phyloP scores from a whole-genome alignment of 1,140 invertebrate genomes.

The Zophobas atratus region DNA sequence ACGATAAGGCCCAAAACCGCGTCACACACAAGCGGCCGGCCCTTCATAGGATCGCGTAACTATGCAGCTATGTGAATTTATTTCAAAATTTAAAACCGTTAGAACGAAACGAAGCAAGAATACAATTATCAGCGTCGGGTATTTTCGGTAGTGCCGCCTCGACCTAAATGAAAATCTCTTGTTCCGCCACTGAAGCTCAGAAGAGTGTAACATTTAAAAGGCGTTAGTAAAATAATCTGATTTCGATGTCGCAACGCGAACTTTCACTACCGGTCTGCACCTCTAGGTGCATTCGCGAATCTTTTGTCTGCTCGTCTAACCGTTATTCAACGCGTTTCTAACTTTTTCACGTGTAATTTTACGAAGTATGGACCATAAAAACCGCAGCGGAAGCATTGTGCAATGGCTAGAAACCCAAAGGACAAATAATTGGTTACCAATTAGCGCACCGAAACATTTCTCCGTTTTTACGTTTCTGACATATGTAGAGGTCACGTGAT shows the following conservation, averaged over 20 bases:
- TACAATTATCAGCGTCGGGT: constrained; percentile 1
- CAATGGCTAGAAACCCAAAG: not conserved
- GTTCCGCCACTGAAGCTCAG: not conserved
- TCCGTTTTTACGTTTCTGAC: not conserved
- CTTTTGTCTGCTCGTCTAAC: not conserved
- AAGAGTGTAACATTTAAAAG: constrained; percentile 22
- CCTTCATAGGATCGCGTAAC: no score
- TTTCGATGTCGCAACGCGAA: constrained; percentile 28
- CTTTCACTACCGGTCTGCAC: constrained; percentile 24
- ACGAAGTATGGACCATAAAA: not conserved
- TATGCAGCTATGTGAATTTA: constrained; percentile 17
- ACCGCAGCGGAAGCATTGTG: constrained; percentile 9
- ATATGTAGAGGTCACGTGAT: constrained; percentile 24
- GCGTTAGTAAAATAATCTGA: constrained; percentile 41
- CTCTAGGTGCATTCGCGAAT: constrained; percentile 29
- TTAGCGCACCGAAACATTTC: no score
- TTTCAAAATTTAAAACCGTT: constrained; percentile 24
- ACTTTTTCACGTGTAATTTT: not conserved
- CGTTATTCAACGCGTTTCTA: not conserved
- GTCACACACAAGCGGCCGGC: no score
- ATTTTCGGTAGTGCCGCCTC: no score
- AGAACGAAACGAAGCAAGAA: constrained; percentile 11
- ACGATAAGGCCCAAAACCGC: no score
- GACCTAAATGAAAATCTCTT: not conserved
- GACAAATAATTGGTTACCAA: no score